These are phyloP conservation scores for Helleia helle DNA, from an alignment of 2,888 invertebrate species.

Conservation along the genomic window DNA sequence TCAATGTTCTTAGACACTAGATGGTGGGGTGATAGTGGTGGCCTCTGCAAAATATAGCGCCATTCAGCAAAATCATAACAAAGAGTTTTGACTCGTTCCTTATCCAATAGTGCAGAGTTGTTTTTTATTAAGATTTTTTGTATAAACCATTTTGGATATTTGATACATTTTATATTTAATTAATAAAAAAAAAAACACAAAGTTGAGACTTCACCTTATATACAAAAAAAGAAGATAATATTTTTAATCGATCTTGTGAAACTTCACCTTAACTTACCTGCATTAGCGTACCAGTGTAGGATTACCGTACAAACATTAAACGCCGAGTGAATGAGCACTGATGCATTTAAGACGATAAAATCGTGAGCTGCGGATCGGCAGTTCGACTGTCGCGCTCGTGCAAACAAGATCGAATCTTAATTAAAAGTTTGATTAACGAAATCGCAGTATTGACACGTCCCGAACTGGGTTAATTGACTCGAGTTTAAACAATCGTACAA, in stretches of 20 bases:
- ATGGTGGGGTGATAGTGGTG: too few relatives aligned
- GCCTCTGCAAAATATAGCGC: too few relatives aligned
- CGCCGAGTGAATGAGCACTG: slow-evolving; percentile 32
- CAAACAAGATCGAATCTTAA: slow-evolving; percentile 43
- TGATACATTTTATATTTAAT: too few relatives aligned
- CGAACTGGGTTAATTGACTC: slow-evolving; percentile 38
- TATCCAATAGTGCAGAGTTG: too few relatives aligned
- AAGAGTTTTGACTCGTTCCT: too few relatives aligned
- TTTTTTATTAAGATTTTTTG: too few relatives aligned
- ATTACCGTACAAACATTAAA: slow-evolving; percentile 21
- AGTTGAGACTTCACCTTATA: too few relatives aligned
- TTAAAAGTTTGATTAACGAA: slow-evolving; percentile 35
- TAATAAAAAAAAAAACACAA: too few relatives aligned
- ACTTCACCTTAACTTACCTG: not conserved
- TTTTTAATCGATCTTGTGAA: not conserved
- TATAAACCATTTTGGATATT: too few relatives aligned
- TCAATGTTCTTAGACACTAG: too few relatives aligned
- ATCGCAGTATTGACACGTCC: slow-evolving; percentile 25
- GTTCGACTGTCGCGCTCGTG: slow-evolving; percentile 28
- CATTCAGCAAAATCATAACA: too few relatives aligned
- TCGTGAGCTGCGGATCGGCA: slow-evolving; percentile 50
- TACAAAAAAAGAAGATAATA: too few relatives aligned
- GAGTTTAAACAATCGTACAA: slow-evolving; percentile 13
- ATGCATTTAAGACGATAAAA: slow-evolving; percentile 51
- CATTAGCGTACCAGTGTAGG: not conserved